These are phyloP conservation scores for Pogonophryne albipinna DNA, from an alignment of 2,797 vertebrate genomes.

Conservation along the genomic window DNA sequence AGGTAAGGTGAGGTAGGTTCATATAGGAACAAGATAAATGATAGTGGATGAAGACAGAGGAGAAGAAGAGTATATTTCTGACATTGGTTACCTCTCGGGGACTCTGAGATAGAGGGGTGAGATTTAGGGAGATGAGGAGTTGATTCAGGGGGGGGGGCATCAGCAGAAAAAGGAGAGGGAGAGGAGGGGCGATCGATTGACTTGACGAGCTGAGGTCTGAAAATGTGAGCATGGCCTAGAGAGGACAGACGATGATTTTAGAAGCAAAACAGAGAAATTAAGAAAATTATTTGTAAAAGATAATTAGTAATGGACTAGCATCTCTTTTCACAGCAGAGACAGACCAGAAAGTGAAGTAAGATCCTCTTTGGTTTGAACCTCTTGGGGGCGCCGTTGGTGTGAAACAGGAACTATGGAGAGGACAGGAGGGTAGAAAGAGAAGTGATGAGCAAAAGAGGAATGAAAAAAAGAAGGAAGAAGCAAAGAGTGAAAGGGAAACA, in stretches of 20 bases:
- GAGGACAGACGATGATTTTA: constrained; percentile 6
- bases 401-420: constrained; percentile 67
- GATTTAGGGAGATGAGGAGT: constrained; percentile 41
- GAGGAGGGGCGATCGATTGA: constrained; percentile 73
- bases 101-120: constrained; percentile 45
- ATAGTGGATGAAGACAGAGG: not conserved
- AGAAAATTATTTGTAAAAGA: not conserved
- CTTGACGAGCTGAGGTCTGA: constrained; percentile 80
- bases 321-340: constrained; percentile 24
- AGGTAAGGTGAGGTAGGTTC: not conserved
- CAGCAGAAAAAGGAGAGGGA: constrained; percentile 71
- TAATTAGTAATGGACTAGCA: not conserved
- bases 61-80: not conserved
- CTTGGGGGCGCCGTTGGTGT: constrained; percentile 68
- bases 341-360: constrained; percentile 60
- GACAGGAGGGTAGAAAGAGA: constrained; percentile 18
- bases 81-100: constrained; percentile 63
- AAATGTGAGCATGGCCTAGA: constrained; percentile 71
- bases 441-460: constrained; percentile 21
- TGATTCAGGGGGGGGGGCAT: constrained; percentile 38
- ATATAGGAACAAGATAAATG: not conserved
- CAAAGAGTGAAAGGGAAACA: constrained; percentile 21
- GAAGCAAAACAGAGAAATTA: constrained; percentile 4
- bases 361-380: constrained; percentile 59
- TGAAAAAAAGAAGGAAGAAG: not conserved